Evolutionary conservation across 2,888 invertebrate species (phyloP), one percentile per base, ranked within the genome.

Genomic region (Notodromas monacha): DNA sequence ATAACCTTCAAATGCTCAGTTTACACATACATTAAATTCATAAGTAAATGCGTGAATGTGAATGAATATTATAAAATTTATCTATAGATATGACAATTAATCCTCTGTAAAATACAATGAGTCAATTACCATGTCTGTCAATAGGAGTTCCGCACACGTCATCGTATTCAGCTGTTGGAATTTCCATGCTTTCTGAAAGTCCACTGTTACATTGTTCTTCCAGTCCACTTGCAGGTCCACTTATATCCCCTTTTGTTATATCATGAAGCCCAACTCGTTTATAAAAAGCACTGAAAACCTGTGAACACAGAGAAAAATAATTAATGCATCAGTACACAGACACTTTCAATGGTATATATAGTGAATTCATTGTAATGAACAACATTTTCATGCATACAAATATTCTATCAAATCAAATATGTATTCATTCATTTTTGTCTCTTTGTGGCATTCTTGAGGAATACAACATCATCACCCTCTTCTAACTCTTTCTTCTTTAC

Each of bases 1-100:
- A 21, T 21, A 21, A 21, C 21, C 21, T 21, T 21, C 21, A 21
- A 21, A 21, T 21, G 21, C 21, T 21, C 21, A 21, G 21, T 21
- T 21, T 21, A 21, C 21, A 21, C 21, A 21, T 21, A 21, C 21
- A 21, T 21, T 8, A 6, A n/a, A 21, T 21, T 21, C 21, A 21
- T 21, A 21, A 21, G 21, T 21, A 21, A 21, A 21, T 21, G 21
- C n/a, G 21, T 21, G 21, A 6, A 21, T 21, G 21, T 21, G 21
- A 21, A 21, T 21, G 21, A 21, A 21, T 21, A 21, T 21, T 21
- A 21, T 8, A 21, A 21, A 21, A 21, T 21, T 6, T 21, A 21
- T n/a, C n/a, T 21, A 21, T 21, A 21, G 6, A 21, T 21, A 21
- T 21, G 21, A 21, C 21, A 21, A 21, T 21, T 21, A 21, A 21